Base-by-base conservation (phyloP, 2,113 vertebrate species). In the Pardalotus punctatus region DNA sequence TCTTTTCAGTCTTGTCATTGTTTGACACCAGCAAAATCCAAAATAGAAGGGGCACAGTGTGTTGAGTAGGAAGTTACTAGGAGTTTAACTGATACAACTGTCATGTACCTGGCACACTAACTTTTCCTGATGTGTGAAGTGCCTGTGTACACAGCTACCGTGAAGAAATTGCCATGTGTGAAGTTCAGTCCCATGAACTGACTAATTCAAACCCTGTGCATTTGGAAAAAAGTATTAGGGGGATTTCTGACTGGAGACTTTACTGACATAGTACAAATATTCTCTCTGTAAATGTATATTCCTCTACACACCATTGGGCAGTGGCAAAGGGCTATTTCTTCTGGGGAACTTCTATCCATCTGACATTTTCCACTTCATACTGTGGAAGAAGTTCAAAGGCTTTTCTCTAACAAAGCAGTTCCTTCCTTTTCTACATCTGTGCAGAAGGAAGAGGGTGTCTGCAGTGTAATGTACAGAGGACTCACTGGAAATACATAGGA, bases 171-270 rank as follows among this genome's bases (percentile, higher is more conserved):
- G 57, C 36, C 25, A 6, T 22, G 9, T 2, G 0, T 64, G 56
- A 60, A 81, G 27, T 40, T 79, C 29, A 56, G 65, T 56, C n/a
- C 53, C 25, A 36, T 47, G 21, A 74, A 40, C 16, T 18, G 33
- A 78, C 47, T 18, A 29, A 64, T 64, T 87, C 65, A 43, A 89
- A 74, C 11, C 14, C 24, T 57, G 3, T 36, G 31, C 17, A 50
- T 70, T 82, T 0, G 0, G n/a, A 47, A 77, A 58, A 47, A 81
- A 21, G 4, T 21, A 56, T 24, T 12, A 12, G 13, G 7, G 8
- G 4, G 12, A 35, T 53, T 95, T 85, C 53, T 70, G 28, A n/a
- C 78, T 28, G 28, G 22, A n/a, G 14, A 47, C 2, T 79, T 85
- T 65, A 65, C 13, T 40, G 40, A 19, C 14, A 29, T 42, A 33